Base-by-base conservation (phyloP, 2,113 vertebrate genomes). In the Seriola aureovittata region DNA sequence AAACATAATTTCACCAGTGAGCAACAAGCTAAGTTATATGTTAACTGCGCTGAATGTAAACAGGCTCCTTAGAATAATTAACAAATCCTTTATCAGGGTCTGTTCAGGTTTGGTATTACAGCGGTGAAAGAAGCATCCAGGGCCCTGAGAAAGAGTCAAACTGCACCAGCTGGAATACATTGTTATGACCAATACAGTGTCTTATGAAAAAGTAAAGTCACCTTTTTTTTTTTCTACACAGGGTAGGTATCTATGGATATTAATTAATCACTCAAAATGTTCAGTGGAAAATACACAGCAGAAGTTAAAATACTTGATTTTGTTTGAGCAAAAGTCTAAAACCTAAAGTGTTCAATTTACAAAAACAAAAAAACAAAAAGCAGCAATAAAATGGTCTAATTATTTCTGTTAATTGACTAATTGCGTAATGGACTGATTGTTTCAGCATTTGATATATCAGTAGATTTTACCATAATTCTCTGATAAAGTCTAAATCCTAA, bases 1-100 rank as follows among this genome's bases (percentile, higher is more conserved):
- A 82, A 88, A 93, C 73, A 88, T 19, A 36, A 4, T 60, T 71
- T 78, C 66, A 78, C 46, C 0, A 17, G 63, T 38, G 68, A 55
- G 65, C 29, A 78, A 17, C 40, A 67, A 19, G 0, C 9, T 9
- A 55, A 78, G 50, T n/a, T 40, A 13, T 23, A 71, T 29, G 38
- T 44, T 55, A 25, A 4, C 17, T 36, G 0, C 14, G 6, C 59
- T 54, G 3, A 75, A 69, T 48, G 32, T 32, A 60, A 13, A 5
- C 21, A 74, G 59, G 17, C 48, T 21, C 34, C 1, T 2, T 19
- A 25, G 52, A 29, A 0, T 11, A 67, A 38, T 21, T 17, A 66
- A 62, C 40, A 40, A 29, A 14, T 1, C 4, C 14, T 16, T 58
- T 10, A 40, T 29, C 7, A 52, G 63, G 12, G 23, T 36, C 42